Base-by-base conservation (phyloP, 2,797 vertebrate species). In the Tapera naevia region DNA sequence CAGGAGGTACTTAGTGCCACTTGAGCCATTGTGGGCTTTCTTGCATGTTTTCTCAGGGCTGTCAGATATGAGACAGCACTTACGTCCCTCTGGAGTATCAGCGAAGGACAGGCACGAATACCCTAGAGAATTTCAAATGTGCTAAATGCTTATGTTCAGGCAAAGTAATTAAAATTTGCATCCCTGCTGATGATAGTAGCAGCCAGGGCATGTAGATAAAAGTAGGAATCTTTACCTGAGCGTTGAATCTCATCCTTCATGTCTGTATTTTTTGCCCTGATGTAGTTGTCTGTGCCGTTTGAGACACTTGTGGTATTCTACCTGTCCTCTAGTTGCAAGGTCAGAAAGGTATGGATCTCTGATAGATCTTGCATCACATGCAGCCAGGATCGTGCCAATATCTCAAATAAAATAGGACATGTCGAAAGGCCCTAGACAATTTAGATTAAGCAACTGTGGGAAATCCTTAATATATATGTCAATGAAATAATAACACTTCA, bases 181-280 rank as follows among this genome's bases (percentile, higher is more conserved):
- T 76, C 35, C 9, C 28, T 72, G 27, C 2, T 87, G 71, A 28
- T 82, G 33, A n/a, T 23, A 67, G 17, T 35, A 24, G 39, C 15
- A 76, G 14, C 46, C 1, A 5, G 13, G 23, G 4, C n/a, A 25
- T 19, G 16, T 51, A 51, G 79, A 53, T 60, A 56, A 70, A 51
- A 54, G 4, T 16, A 22, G 10, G 9, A 62, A 10, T 43, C n/a
- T 81, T 91, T 46, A 80, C 8, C 27, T 37, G 18, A 76, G 24
- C 39, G 11, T 6, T 91, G 27, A 50, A 73, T 86, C 27, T 88
- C 9, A 25, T 62, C 28, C 16, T 84, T 87, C 11, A 3, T 13
- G 4, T 82, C 33, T 82, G 3, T 0, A 0, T 3, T 35, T 69
- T 82, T 80, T 27, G 0, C 25, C 18, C 13, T 41, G 30, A 33